Base-by-base conservation (phyloP, 2,888 invertebrate species). In the Caenorhabditis becei region DNA sequence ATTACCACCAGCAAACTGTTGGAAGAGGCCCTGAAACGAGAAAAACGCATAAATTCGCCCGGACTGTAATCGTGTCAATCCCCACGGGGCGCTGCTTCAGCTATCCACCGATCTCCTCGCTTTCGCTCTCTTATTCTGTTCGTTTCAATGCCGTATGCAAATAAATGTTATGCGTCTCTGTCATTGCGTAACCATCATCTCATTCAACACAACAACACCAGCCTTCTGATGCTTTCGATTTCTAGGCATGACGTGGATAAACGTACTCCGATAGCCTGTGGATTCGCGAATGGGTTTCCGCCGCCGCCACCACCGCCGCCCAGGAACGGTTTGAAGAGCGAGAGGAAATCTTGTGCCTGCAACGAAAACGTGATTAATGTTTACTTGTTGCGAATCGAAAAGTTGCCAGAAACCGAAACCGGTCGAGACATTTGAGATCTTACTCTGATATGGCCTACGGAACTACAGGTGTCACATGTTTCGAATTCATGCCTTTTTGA, bases 321-420 rank as follows among this genome's bases (percentile, higher is more conserved):
- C 16, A 88, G 69, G 69, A 88, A 88, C 16, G 88, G 88, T 24
- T 77, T 72, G 74, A 88, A 80, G 26, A 88, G 66, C 11, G 88
- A 85, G 49, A 88, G 63, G 74, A 88, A 88, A 66, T 88, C 82
- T 82, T 88, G 88, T 18, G 87, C 83, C 88, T 88, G 32, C 4
- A 32, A 14, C 35, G 5, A 23, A 0, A 26, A 18, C 41, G 44
- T 28, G 24, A 54, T 37, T 23, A 1, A 5, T 49, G 18, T 23
- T 49, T 49, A 49, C 49, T 49, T n/a, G 20, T 20, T n/a, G 7
- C 41, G 41, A 41, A 10, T 7, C 32, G 4, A 32, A 41, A 11
- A 41, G 41, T 41, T 5, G 16, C 41, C 2, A 41, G 41, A 41
- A 41, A 8, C 7, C 35, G 35, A 24, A 51, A 54, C 54, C 54